Evolutionary conservation across 1,140 invertebrate species (phyloP).

Genomic region (Diabrotica undecimpunctata): DNA sequence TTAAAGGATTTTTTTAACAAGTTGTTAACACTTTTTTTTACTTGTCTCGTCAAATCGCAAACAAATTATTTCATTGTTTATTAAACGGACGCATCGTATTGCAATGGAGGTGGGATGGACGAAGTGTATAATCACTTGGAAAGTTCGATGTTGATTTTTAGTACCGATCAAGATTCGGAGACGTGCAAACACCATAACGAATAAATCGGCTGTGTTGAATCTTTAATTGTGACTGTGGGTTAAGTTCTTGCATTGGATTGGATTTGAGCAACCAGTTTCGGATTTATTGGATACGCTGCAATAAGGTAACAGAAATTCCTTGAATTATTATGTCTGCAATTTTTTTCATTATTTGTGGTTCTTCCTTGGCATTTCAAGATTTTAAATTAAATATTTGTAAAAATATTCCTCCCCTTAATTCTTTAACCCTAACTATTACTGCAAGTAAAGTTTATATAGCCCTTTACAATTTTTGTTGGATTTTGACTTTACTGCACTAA

Average conservation of each 20-base stretch:
- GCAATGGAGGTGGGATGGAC: background rate
- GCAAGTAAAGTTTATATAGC: too few species aligned
- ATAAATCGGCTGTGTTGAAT: background rate
- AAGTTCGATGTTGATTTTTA: conserved; percentile 1
- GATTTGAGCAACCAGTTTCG: background rate
- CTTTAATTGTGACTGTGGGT: background rate
- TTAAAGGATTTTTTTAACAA: background rate
- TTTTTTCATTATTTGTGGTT: too few species aligned
- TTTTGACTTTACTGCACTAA: too few species aligned
- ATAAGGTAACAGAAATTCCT: too few species aligned
- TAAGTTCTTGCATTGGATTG: background rate
- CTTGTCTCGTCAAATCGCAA: background rate
- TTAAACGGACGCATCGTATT: background rate
- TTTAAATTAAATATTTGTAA: too few species aligned
- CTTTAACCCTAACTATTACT: too few species aligned
- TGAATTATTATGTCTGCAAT: too few species aligned
- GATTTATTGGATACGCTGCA: too few species aligned
- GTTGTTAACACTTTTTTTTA: background rate
- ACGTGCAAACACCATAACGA: background rate
- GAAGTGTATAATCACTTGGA: background rate
- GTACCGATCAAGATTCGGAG: background rate
- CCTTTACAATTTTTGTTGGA: too few species aligned
- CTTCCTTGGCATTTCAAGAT: too few species aligned
- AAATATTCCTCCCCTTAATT: too few species aligned
- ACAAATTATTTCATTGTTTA: background rate